Evolutionary conservation across 2,797 vertebrate genomes (phyloP).

Genomic region (Tamandua tetradactyla): DNA sequence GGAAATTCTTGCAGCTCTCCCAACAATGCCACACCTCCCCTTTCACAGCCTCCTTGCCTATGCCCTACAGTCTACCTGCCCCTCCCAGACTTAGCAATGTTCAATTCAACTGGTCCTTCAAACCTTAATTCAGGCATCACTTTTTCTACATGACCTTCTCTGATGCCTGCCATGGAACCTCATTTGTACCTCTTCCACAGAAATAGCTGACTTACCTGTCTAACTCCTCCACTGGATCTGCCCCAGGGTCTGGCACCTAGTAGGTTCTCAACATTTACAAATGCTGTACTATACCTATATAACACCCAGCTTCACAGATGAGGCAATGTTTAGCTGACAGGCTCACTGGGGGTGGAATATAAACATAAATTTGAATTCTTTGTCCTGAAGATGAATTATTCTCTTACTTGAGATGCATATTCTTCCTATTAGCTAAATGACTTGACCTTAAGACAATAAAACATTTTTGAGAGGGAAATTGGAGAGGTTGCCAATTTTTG

Average conservation of each 20-base stretch:
- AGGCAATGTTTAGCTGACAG: neutral
- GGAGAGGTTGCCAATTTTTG: neutral
- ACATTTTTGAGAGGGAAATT: neutral
- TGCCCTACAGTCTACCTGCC: neutral
- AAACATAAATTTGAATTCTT: slow-evolving; percentile 52
- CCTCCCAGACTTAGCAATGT: neutral
- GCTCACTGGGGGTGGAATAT: neutral
- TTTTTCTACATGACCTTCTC: neutral
- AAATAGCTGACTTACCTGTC: neutral
- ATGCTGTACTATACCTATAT: neutral
- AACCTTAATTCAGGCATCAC: neutral
- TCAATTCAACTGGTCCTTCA: neutral
- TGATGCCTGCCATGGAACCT: neutral
- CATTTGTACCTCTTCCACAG: neutral
- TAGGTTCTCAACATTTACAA: neutral
- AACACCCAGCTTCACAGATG: neutral
- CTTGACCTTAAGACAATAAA: neutral
- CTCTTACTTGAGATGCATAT: neutral
- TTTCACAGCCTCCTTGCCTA: neutral
- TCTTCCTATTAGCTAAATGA: neutral
- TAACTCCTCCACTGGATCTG: neutral
- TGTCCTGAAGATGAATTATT: neutral
- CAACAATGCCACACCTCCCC: neutral
- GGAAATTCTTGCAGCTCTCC: slow-evolving; percentile 26
- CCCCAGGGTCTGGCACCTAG: neutral